Percentiles rank a stretch among this genome's conserved stretches.
Evolutionary conservation across 2,113 vertebrate genomes (phyloP).

Genomic region (Myotis brandtii): DNA sequence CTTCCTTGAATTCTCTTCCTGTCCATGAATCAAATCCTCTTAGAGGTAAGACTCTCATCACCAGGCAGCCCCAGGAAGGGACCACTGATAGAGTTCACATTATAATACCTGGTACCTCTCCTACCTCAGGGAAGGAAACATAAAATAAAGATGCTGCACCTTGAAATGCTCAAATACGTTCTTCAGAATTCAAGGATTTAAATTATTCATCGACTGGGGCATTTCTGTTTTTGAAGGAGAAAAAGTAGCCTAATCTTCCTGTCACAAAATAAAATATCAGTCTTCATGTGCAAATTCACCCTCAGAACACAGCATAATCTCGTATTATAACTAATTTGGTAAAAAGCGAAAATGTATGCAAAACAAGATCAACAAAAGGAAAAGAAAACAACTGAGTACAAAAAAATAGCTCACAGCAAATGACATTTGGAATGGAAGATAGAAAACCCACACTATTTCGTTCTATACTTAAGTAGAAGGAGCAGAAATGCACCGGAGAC

Average conservation of each 20-base stretch:
- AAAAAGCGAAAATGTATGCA: constrained; percentile 69
- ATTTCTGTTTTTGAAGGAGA: constrained; percentile 51
- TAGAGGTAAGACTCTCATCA: constrained; percentile 60
- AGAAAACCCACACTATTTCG: constrained; percentile 75
- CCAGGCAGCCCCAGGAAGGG: constrained; percentile 19
- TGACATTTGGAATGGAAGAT: constrained; percentile 83
- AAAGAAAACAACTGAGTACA: constrained; percentile 35
- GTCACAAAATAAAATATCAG: constrained; percentile 66
- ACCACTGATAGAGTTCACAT: constrained; percentile 71
- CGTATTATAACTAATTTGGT: constrained; percentile 47
- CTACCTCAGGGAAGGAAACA: constrained; percentile 66
- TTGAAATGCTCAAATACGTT: constrained; percentile 71
- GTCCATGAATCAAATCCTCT: constrained; percentile 62
- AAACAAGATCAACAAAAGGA: constrained; percentile 46
- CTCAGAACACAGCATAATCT: constrained; percentile 33
- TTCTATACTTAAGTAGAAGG: constrained; percentile 77
- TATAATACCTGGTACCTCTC: constrained; percentile 63
- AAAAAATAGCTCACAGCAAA: constrained; percentile 80
- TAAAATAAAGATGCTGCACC: constrained; percentile 73
- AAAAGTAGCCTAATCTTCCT: constrained; percentile 21
- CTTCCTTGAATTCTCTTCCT: constrained; percentile 62
- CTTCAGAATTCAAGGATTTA: constrained; percentile 71
- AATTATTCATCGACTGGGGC: constrained; percentile 73
- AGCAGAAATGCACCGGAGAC: constrained; percentile 73
- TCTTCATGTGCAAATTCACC: constrained; percentile 57